Evolutionary conservation across 2,797 vertebrate species (phyloP).

Genomic region (Leptodactylus fallax): DNA sequence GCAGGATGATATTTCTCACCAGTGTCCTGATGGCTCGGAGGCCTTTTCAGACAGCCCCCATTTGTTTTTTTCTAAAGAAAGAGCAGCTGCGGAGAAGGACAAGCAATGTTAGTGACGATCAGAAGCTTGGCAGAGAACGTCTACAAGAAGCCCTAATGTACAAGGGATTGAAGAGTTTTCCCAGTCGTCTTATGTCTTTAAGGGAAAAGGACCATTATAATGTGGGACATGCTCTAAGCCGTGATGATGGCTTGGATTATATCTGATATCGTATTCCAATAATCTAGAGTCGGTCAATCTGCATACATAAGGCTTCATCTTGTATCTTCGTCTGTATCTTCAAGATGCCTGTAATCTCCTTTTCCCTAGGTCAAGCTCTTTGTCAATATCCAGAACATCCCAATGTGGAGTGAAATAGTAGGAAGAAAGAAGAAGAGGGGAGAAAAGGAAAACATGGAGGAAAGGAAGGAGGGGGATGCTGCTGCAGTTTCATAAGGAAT

Average conservation of each 20-base stretch:
- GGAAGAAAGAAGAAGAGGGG: no score
- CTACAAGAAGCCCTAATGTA: background rate
- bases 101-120: conserved; percentile 20
- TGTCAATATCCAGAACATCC: no score
- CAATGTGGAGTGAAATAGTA: no score
- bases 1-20: conserved; percentile 40
- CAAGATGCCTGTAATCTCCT: background rate
- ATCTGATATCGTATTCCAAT: background rate
- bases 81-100: conserved; percentile 49
- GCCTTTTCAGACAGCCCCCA: conserved; percentile 42
- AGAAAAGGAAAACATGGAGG: background rate
- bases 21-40: conserved; percentile 1
- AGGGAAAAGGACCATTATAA: background rate
- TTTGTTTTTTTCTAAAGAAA: conserved; percentile 59
- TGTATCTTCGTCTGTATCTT: background rate
- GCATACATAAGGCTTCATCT: no score
- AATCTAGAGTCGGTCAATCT: background rate
- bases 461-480: background rate
- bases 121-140: conserved; percentile 31
- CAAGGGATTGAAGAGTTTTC: background rate
- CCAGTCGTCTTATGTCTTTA: background rate
- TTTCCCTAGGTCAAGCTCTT: background rate
- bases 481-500: background rate
- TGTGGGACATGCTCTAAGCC: background rate
- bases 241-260: no score